Conservation (phyloP, 2,797 vertebrate species). For the Rhabdomys pumilio region DNA sequence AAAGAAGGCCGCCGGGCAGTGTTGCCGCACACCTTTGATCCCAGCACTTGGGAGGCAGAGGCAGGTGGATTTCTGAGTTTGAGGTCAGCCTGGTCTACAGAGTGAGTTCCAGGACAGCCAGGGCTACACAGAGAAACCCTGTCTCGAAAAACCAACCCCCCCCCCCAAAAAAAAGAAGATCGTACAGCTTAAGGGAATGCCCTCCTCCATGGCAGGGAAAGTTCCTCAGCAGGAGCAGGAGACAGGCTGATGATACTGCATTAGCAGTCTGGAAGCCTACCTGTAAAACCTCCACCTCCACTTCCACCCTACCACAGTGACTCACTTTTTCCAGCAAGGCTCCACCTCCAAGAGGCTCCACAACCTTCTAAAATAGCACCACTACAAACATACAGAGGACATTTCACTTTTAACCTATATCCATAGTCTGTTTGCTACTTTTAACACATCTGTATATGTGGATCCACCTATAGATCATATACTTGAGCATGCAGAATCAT, state of each 20-base stretch:
- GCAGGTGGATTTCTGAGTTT: too few relatives aligned
- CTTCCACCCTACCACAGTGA: neutral
- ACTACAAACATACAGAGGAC: neutral
- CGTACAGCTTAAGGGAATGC: neutral
- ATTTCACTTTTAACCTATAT: neutral
- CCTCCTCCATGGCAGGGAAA: neutral
- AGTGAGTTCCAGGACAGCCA: too few relatives aligned
- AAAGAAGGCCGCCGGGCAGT: neutral
- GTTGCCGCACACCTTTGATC: too few relatives aligned
- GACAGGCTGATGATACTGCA: neutral
- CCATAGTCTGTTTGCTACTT: neutral
- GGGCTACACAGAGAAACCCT: too few relatives aligned
- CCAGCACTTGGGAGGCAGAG: too few relatives aligned
- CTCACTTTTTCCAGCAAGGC: neutral
- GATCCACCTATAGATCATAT: neutral
- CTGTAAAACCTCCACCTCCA: neutral
- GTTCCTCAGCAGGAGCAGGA: neutral
- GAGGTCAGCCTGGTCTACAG: too few relatives aligned
- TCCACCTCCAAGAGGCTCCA: neutral
- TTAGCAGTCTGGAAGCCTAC: neutral
- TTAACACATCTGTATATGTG: neutral
- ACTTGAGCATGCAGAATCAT: neutral
- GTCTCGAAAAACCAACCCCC: too few relatives aligned
- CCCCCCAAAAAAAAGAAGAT: neutral
- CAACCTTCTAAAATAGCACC: neutral